These are phyloP conservation scores for Erynnis tages DNA, from an alignment of 2,888 invertebrate genomes.

Conservation along the genomic window DNA sequence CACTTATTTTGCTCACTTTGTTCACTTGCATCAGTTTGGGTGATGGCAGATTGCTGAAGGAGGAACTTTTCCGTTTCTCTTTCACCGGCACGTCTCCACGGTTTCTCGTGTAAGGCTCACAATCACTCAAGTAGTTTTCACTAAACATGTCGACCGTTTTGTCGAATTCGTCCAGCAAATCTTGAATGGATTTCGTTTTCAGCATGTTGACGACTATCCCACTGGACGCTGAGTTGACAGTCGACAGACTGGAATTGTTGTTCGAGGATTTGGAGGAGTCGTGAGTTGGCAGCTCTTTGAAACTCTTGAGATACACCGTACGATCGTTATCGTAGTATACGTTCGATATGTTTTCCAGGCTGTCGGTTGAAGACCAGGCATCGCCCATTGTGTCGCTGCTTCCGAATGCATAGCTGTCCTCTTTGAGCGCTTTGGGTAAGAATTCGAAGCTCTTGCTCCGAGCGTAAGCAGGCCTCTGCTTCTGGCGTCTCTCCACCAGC, in stretches of 20 bases:
- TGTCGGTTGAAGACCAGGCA: constrained; percentile 64
- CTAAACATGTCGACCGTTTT: constrained; percentile 69
- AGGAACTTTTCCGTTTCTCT: constrained; percentile 65
- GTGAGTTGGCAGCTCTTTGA: constrained; percentile 53
- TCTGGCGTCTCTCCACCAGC: constrained; percentile 45
- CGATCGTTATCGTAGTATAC: constrained; percentile 64
- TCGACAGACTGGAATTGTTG: constrained; percentile 58
- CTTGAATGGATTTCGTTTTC: constrained; percentile 60
- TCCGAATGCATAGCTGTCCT: constrained; percentile 56
- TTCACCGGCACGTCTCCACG: constrained; percentile 39
- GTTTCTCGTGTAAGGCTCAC: constrained; percentile 67
- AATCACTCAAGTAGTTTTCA: constrained; percentile 70
- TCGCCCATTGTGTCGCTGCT: constrained; percentile 63
- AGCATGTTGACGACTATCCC: constrained; percentile 57
- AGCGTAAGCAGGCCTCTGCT: constrained; percentile 53
- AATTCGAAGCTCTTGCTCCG: constrained; percentile 76
- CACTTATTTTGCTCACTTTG: constrained; percentile 64
- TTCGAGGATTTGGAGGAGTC: constrained; percentile 46
- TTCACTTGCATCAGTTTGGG: constrained; percentile 66
- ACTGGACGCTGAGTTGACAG: constrained; percentile 61
- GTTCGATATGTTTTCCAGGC: constrained; percentile 62
- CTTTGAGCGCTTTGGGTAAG: constrained; percentile 60
- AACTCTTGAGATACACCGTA: constrained; percentile 60
- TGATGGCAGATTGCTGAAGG: constrained; percentile 62
- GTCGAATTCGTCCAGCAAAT: constrained; percentile 65